Evolutionary conservation across 2,888 invertebrate species (phyloP), one percentile per base, ranked within the genome.

Genomic region (Xestobium rufovillosum): DNA sequence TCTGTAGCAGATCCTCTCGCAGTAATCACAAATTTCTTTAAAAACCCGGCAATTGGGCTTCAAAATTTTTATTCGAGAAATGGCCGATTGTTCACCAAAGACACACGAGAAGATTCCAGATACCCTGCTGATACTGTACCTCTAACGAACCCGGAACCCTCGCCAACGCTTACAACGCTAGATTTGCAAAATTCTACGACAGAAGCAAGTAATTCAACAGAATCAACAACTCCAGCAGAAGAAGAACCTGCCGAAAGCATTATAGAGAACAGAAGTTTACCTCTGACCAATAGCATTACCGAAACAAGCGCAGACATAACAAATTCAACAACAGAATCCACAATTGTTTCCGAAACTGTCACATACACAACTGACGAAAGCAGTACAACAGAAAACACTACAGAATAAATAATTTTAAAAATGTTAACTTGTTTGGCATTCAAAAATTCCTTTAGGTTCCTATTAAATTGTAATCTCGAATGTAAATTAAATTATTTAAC

Each of bases 31-130:
- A 15, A 27, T 17, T 41, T 49, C 17, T 47, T 49, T 14, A 37
- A 41, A 14, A 45, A 38, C 26, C 34, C 39, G 10, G 26, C 17
- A 10, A 23, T 28, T 2, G 40, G 41, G 14, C 19, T 48, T 26
- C 36, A 45, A n/a, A 43, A 47, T 34, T 45, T 48, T 26, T 51
- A 50, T 34, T 34, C 38, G 8, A 14, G 28, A 26, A 39, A 39
- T 31, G 14, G 17, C 12, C 31, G 34, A 23, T 16, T 44, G 3
- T 27, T 44, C 26, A 25, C 39, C 16, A 31, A 10, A 25, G 8
- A 29, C 10, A 33, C 12, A 23, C 28, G 23, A n/a, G n/a, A n/a
- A n/a, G 12, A 17, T 23, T 2, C 19, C 14, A 38, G 28, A 28
- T 41, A 40, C 19, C 41, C 45, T 9, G 47, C 49, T 9, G 31